Evolutionary conservation across 1,140 invertebrate species (phyloP).

Genomic region (Conus betulinus): DNA sequence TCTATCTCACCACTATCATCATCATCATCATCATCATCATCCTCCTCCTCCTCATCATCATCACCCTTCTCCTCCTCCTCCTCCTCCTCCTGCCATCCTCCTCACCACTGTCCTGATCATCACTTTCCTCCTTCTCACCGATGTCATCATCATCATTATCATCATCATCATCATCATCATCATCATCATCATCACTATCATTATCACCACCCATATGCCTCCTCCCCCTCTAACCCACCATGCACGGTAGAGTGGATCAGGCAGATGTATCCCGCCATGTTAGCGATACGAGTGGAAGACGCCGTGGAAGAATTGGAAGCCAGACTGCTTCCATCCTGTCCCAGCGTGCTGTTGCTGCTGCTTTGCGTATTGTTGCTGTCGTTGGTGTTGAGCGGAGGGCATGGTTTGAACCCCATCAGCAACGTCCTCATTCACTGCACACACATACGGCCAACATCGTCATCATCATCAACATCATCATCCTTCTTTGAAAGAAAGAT

Average conservation of each 20-base stretch:
- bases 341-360: neutral
- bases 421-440: neutral
- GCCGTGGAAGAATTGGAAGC: neutral
- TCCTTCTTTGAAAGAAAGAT: too few species aligned
- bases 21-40: too few species aligned
- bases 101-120: too few species aligned
- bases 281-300: neutral
- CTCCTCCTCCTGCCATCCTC: too few species aligned
- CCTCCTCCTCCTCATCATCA: too few species aligned
- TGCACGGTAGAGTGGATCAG: conserved; percentile 2
- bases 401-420: neutral
- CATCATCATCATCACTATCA: too few species aligned
- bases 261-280: conserved; percentile 18
- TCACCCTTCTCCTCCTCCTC: too few species aligned
- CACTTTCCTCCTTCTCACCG: too few species aligned
- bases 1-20: too few species aligned
- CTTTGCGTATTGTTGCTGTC: neutral
- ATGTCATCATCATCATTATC: neutral
- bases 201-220: too few species aligned
- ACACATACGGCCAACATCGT: neutral
- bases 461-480: too few species aligned
- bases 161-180: neutral
- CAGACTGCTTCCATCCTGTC: neutral
- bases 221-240: neutral
- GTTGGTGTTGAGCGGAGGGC: neutral